Evolutionary conservation across 2,888 invertebrate species (phyloP).

Genomic region (Euzetes globulus): DNA sequence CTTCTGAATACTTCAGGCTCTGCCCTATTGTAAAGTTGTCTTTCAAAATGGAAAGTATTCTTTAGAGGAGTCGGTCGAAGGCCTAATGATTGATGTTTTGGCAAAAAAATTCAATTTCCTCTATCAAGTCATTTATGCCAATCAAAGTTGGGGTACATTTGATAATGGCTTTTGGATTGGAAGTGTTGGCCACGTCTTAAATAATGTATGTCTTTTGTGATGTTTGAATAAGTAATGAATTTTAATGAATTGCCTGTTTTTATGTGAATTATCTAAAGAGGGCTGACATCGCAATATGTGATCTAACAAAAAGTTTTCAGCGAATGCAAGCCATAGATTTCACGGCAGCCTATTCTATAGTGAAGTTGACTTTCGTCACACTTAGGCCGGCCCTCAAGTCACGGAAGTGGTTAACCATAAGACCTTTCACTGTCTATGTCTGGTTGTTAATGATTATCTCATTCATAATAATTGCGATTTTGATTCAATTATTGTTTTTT

Average conservation of each 20-base stretch:
- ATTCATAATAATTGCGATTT: not conserved
- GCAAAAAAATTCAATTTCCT: not conserved
- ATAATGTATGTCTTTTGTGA: not conserved
- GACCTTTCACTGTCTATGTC: not conserved
- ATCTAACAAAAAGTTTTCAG: not conserved
- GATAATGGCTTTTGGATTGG: not conserved
- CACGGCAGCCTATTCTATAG: not conserved
- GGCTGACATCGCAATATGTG: constrained; percentile 25
- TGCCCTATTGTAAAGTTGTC: not conserved
- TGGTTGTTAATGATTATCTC: not conserved
- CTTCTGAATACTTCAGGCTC: not conserved
- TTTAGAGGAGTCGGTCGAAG: not conserved
- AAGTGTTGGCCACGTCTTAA: not conserved
- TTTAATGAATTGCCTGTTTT: too few species aligned
- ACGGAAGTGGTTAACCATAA: constrained; percentile 12
- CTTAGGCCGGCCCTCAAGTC: not conserved
- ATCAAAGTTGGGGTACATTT: constrained; percentile 1
- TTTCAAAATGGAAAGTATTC: not conserved
- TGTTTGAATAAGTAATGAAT: not conserved
- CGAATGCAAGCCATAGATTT: constrained; percentile 4
- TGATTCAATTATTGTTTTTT: not conserved
- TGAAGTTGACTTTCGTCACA: not conserved
- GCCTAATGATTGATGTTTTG: not conserved
- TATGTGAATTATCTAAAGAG: too few species aligned
- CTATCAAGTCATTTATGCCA: not conserved